These are phyloP conservation scores for Rhinolophus sinicus DNA, from an alignment of 2,113 vertebrate species.

Conservation along the genomic window DNA sequence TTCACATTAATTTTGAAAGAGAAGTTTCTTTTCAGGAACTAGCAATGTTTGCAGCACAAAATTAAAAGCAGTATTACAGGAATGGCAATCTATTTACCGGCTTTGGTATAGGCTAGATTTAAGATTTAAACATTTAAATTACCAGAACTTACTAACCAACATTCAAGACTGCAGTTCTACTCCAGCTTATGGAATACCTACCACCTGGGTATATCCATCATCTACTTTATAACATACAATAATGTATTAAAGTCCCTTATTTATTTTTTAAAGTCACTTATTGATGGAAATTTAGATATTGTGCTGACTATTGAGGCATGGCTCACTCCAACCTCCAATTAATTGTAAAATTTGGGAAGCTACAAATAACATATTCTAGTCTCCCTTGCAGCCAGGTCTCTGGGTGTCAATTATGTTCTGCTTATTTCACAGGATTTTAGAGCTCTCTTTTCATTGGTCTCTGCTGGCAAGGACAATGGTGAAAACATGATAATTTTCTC, in stretches of 20 bases:
- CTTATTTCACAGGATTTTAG: background rate
- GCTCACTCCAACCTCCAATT: background rate
- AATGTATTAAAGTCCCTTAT: background rate
- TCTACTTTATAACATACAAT: background rate
- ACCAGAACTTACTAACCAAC: conserved; percentile 29
- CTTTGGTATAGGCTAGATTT: conserved; percentile 26
- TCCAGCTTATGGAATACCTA: background rate
- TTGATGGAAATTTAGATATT: background rate
- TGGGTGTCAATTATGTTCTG: background rate
- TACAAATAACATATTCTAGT: background rate
- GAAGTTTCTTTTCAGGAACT: conserved; percentile 31
- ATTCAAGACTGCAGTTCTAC: background rate
- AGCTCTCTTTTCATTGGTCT: background rate
- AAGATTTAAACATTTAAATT: conserved; percentile 55
- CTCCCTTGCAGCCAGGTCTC: background rate
- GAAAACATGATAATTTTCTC: background rate
- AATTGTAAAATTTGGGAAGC: conserved; percentile 5
- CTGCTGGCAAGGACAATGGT: background rate
- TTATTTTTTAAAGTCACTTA: background rate
- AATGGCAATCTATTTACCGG: conserved; percentile 10
- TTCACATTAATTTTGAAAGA: conserved; percentile 44
- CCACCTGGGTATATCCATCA: background rate
- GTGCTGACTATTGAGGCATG: background rate
- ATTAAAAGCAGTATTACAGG: conserved; percentile 47
- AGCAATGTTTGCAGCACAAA: background rate